Evolutionary conservation across 2,888 invertebrate species (phyloP).

Genomic region (Chymomyza caudatula): DNA sequence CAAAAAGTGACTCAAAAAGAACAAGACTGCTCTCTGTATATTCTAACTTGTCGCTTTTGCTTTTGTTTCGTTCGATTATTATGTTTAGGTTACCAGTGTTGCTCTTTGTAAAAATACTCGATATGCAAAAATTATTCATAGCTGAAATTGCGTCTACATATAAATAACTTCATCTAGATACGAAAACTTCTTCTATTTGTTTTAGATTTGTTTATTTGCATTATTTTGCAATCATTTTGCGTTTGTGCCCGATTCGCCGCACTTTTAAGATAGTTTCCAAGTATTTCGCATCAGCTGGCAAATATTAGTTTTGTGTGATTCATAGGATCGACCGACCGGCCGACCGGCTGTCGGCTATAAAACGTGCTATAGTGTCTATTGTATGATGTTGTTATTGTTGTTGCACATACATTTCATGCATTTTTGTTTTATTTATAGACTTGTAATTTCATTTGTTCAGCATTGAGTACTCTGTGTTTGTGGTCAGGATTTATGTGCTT

Average conservation of each 20-base stretch:
- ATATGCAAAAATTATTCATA: not conserved
- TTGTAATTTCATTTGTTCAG: constrained; percentile 40
- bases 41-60: not conserved
- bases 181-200: not conserved
- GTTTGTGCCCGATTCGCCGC: not conserved
- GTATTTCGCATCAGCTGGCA: constrained; percentile 16
- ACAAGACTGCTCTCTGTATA: too few relatives aligned
- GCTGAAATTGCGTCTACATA: not conserved
- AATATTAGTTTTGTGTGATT: not conserved
- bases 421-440: constrained; percentile 50
- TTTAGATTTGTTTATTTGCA: not conserved
- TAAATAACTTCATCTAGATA: not conserved
- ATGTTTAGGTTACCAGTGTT: not conserved
- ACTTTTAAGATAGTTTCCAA: not conserved
- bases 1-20: not conserved
- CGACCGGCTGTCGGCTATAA: too few relatives aligned
- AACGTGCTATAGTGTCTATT: constrained; percentile 1
- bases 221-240: not conserved
- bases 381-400: not conserved
- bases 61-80: not conserved
- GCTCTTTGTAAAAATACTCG: not conserved
- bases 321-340: not conserved
- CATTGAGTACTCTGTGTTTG: constrained; percentile 39
- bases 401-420: not conserved
- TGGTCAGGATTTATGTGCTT: constrained; percentile 17